Evolutionary conservation across 2,888 invertebrate species (phyloP), one percentile per base, ranked within the genome.

Genomic region (Troides aeacus): DNA sequence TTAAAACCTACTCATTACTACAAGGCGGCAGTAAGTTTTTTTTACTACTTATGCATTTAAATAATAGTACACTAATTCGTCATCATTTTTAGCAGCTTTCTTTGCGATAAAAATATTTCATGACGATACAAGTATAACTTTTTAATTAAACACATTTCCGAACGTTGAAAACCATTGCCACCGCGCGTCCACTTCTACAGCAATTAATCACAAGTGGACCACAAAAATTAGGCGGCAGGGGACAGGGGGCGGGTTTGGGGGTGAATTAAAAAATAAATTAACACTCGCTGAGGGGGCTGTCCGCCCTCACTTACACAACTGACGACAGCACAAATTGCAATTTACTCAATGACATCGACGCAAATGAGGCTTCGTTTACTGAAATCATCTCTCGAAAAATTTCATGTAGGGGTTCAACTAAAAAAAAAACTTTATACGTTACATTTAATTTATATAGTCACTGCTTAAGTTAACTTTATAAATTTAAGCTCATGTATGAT

Each of bases 301-400:
- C 21, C 7, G 42, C 62, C 56, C 30, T 23, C 57, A 50, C 56
- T 62, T 56, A 62, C 21, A 30, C 46, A 36, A 63, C 58, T 68
- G 46, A 24, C 58, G 24, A 24, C 21, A 57, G 46, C 68, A 68
- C 62, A 68, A 62, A 63, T 62, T 62, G 68, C 68, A 68, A 68
- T 62, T 68, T 68, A 68, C 68, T 58, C 68, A 62, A 68, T 68
- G 68, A 58, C 68, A 68, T 63, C 68, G 46, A 56, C 62, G 57
- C 63, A 68, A 68, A 68, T 62, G 68, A 62, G 30, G 68, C 68
- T 57, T 46, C 62, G 58, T 58, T 62, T 62, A 58, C 58, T 46
- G 42, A 56, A 67, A 67, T 67, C 67, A 57, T 56, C 67, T 62
- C 67, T 18, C 56, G 62, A 57, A 57, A 62, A 68, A 62, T 68